Evolutionary conservation across 2,888 invertebrate species (phyloP).

Genomic region (Daptonema setosum): DNA sequence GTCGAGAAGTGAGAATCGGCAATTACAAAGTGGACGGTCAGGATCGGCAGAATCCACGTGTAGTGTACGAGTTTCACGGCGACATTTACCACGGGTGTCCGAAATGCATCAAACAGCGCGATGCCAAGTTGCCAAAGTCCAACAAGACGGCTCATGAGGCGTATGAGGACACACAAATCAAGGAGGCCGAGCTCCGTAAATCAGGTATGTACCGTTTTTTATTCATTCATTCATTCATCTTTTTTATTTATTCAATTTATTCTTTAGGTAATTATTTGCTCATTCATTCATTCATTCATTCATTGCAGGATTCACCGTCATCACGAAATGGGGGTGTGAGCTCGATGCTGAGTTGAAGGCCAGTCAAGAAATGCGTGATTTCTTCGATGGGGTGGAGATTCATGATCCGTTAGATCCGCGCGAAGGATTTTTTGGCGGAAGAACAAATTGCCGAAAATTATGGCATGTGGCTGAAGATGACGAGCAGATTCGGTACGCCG

Average conservation of each 20-base stretch:
- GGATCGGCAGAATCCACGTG: background rate
- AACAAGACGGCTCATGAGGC: background rate
- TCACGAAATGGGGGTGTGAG: background rate
- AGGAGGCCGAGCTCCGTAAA: background rate
- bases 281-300: too few relatives aligned
- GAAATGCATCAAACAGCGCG: background rate
- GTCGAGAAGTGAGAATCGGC: conserved; percentile 9
- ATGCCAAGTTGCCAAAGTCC: background rate
- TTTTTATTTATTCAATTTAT: too few relatives aligned
- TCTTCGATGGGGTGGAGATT: background rate
- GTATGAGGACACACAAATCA: background rate
- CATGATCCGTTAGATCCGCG: background rate
- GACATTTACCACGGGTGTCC: conserved; percentile 1
- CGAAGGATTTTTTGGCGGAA: conserved; percentile 1
- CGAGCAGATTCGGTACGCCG: background rate
- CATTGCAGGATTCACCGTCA: background rate
- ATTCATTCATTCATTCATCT: too few relatives aligned
- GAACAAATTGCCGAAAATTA: background rate
- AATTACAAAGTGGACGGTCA: conserved; percentile 10
- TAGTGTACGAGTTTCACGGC: conserved; percentile 3
- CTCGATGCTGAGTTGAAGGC: background rate
- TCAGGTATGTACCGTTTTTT: too few relatives aligned
- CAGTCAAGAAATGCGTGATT: background rate
- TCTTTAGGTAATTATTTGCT: too few relatives aligned
- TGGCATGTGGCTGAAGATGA: background rate